Evolutionary conservation across 1,140 invertebrate genomes (phyloP).

Genomic region (Galleria mellonella): DNA sequence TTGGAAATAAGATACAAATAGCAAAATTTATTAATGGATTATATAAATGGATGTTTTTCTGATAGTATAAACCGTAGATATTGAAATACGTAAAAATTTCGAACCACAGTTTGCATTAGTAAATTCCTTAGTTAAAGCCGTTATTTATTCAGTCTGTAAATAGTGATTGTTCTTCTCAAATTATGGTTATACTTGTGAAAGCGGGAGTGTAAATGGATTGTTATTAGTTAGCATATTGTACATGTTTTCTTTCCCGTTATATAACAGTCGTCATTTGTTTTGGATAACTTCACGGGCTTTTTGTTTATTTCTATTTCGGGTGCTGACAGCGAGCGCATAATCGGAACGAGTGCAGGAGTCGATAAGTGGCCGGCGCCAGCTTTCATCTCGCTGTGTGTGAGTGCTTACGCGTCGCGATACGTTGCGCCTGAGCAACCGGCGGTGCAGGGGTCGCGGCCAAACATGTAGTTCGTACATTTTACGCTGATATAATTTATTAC

Average conservation of each 20-base stretch:
- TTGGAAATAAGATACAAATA: no score
- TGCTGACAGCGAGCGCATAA: slow-evolving; percentile 56
- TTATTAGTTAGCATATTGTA: slow-evolving; percentile 2
- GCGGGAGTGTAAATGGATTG: slow-evolving; percentile 5
- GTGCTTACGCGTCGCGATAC: slow-evolving; percentile 17
- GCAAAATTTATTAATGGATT: no score
- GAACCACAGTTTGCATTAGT: no score
- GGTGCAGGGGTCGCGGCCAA: not conserved
- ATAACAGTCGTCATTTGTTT: slow-evolving; percentile 6
- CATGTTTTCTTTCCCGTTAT: slow-evolving; percentile 5
- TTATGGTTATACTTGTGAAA: not conserved
- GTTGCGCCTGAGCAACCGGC: slow-evolving; percentile 1
- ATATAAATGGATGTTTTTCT: no score
- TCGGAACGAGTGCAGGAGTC: slow-evolving; percentile 44
- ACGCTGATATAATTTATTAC: no score
- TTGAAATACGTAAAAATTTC: no score
- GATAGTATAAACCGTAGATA: no score
- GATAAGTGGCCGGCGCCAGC: slow-evolving; percentile 63
- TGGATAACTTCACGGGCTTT: slow-evolving; percentile 8
- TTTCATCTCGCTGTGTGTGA: slow-evolving; percentile 48
- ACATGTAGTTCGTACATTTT: no score
- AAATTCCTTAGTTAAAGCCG: no score
- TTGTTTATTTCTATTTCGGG: slow-evolving; percentile 52
- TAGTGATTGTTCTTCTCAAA: no score
- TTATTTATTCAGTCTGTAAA: no score